Conservation (phyloP, 2,888 invertebrate species). For the Meta bourneti region DNA sequence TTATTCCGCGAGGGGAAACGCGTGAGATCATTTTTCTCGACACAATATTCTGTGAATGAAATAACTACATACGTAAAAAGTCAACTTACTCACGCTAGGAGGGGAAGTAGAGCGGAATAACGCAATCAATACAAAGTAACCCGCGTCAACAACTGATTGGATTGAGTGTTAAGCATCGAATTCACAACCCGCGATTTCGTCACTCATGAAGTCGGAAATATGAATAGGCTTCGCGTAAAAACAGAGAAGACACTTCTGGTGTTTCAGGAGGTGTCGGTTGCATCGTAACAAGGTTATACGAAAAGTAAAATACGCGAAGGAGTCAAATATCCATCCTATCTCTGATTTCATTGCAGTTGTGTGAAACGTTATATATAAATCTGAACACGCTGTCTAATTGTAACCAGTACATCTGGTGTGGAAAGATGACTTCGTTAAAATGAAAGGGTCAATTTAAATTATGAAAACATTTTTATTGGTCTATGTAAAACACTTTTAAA, state of each 20-base stretch:
- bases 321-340: background rate
- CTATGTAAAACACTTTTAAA: too few relatives aligned
- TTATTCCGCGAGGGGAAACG: too few relatives aligned
- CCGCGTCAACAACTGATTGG: conserved; percentile 7
- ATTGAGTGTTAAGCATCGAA: background rate
- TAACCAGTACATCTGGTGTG: too few relatives aligned
- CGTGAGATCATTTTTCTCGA: too few relatives aligned
- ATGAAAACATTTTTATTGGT: too few relatives aligned
- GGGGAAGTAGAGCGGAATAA: conserved; percentile 42
- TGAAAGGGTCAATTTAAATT: too few relatives aligned
- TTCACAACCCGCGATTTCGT: background rate
- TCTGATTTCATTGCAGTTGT: too few relatives aligned
- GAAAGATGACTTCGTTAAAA: too few relatives aligned
- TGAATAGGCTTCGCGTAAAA: background rate
- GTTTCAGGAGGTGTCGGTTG: background rate
- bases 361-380: too few relatives aligned
- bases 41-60: background rate
- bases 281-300: background rate
- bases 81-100: background rate
- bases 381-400: too few relatives aligned
- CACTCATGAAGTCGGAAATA: background rate
- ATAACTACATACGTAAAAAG: background rate
- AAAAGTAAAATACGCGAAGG: background rate
- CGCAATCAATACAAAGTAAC: conserved; percentile 27
- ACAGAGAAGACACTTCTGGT: too few relatives aligned